Evolutionary conservation across 2,113 vertebrate genomes (phyloP).

Genomic region (Xerus inauris): DNA sequence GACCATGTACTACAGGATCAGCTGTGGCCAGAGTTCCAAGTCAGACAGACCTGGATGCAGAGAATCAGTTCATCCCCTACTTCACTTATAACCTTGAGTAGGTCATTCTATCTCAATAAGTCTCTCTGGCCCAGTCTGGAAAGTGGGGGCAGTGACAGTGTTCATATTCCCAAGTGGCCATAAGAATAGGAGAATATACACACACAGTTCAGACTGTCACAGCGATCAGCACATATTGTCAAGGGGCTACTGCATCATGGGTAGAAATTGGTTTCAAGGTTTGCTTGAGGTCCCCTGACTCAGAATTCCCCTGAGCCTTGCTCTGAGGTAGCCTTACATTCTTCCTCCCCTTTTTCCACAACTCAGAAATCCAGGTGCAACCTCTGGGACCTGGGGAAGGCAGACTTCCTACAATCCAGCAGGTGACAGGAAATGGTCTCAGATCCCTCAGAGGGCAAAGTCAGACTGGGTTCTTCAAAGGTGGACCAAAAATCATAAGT

Average conservation of each 20-base stretch:
- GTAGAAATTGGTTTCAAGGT: not conserved
- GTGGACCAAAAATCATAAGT: not conserved
- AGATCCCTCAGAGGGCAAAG: not conserved
- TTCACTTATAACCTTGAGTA: not conserved
- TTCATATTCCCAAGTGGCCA: not conserved
- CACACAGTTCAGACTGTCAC: not conserved
- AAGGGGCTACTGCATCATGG: not conserved
- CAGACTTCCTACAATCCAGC: not conserved
- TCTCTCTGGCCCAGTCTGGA: not conserved
- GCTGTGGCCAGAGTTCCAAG: not conserved
- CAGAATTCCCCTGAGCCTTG: not conserved
- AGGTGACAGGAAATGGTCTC: slow-evolving; percentile 9
- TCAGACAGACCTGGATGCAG: not conserved
- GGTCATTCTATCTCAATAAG: not conserved
- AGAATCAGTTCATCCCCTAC: not conserved
- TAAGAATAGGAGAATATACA: not conserved
- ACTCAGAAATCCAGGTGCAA: not conserved
- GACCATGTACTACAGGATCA: not conserved
- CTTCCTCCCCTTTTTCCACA: not conserved
- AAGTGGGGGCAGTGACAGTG: not conserved
- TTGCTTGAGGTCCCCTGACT: not conserved
- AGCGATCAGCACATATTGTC: not conserved
- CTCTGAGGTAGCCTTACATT: not conserved
- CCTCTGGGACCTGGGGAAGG: not conserved
- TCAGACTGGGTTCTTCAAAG: not conserved